A percentile compares a stretch with the other conserved stretches of the same genome.
Evolutionary conservation across 2,797 vertebrate species (phyloP).

Genomic region (Sebastes wilsoni): DNA sequence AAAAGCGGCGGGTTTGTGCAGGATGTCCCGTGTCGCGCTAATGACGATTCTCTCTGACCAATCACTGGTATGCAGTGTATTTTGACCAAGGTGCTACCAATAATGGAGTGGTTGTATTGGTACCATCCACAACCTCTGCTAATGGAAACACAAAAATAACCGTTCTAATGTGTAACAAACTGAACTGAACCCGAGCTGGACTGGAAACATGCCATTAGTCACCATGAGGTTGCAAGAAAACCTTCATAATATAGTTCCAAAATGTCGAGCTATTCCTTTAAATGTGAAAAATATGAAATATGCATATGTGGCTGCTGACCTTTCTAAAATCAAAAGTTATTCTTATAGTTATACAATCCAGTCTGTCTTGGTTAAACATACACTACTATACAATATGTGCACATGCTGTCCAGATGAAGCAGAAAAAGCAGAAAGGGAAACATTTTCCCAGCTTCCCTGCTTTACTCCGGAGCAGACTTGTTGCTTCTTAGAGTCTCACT

Average conservation of each 20-base stretch:
- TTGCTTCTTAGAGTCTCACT: constrained; percentile 4
- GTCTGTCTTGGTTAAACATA: background rate
- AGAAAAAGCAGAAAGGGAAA: constrained; percentile 1
- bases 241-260: background rate
- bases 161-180: no score
- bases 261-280: background rate
- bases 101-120: no score
- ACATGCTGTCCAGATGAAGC: background rate
- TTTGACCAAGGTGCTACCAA: no score
- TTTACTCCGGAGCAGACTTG: background rate
- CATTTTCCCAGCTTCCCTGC: background rate
- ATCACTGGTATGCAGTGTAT: no score
- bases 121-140: no score
- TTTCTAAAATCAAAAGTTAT: background rate
- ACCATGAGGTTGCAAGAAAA: background rate
- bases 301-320: background rate
- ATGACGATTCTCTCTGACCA: no score
- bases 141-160: no score
- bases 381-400: background rate
- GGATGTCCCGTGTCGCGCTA: no score
- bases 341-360: background rate
- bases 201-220: background rate
- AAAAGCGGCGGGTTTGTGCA: no score
- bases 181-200: no score
- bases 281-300: background rate